phyloP scores from a whole-genome alignment of 2,113 vertebrate genomes.

The Paramisgurnus dabryanus region DNA sequence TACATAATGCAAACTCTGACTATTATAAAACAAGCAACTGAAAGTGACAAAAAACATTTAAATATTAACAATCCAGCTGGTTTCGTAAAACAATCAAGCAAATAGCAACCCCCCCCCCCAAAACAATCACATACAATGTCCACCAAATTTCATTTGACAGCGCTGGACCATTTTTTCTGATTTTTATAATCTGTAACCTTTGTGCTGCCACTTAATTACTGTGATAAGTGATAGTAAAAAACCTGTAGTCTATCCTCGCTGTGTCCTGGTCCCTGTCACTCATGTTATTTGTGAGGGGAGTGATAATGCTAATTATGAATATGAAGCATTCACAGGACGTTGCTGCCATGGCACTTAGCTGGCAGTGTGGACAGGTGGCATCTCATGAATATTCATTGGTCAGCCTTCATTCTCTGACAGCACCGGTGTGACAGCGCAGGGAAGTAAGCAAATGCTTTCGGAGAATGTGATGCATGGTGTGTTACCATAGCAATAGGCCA shows the following conservation, averaged over 20 bases:
- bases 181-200: too few species aligned
- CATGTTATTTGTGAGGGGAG: conserved; percentile 27
- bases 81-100: too few species aligned
- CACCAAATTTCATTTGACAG: too few species aligned
- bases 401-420: conserved; percentile 26
- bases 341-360: conserved; percentile 38
- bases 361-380: conserved; percentile 44
- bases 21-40: background rate
- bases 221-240: background rate
- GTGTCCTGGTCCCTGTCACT: conserved; percentile 23
- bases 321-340: conserved; percentile 34
- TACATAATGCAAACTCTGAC: background rate
- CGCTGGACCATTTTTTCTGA: too few species aligned
- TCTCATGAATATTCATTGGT: conserved; percentile 44
- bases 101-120: too few species aligned
- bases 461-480: conserved; percentile 61
- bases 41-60: background rate
- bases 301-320: conserved; percentile 42
- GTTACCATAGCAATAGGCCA: conserved; percentile 70
- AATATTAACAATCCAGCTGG: too few species aligned
- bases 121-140: too few species aligned
- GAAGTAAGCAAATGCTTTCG: conserved; percentile 47
- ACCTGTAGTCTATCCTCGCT: background rate
- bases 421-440: conserved; percentile 40
- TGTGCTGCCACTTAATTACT: conserved; percentile 11